Percentiles rank a stretch among this genome's conserved stretches.
Evolutionary conservation across 2,888 invertebrate species (phyloP).

Genomic region (Dryadula phaetusa): DNA sequence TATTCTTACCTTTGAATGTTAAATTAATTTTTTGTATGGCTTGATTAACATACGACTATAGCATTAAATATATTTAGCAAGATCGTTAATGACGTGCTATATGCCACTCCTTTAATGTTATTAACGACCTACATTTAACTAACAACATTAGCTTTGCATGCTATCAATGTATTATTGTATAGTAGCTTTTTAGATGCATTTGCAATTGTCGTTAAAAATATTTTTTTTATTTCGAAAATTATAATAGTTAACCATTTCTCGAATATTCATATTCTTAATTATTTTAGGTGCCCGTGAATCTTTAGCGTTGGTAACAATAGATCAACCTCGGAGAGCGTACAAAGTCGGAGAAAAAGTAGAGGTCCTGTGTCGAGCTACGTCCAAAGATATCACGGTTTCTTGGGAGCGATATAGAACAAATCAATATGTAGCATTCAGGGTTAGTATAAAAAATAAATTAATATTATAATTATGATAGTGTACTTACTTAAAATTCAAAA

Average conservation of each 20-base stretch:
- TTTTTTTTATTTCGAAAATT: neutral
- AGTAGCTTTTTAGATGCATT: slow-evolving; percentile 25
- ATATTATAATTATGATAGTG: no score
- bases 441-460: no score
- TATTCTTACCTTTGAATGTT: slow-evolving; percentile 37
- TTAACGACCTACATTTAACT: neutral
- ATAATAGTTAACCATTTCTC: neutral
- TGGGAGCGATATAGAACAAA: slow-evolving; percentile 67
- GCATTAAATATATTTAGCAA: neutral
- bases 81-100: neutral
- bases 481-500: no score
- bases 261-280: slow-evolving; percentile 18
- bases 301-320: slow-evolving; percentile 63
- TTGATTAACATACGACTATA: slow-evolving; percentile 1
- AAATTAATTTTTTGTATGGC: neutral
- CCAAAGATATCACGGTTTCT: slow-evolving; percentile 52
- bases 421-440: slow-evolving; percentile 65
- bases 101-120: neutral
- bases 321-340: slow-evolving; percentile 64
- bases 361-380: slow-evolving; percentile 59
- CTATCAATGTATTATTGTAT: slow-evolving; percentile 13
- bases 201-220: slow-evolving; percentile 1
- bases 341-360: slow-evolving; percentile 70
- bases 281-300: slow-evolving; percentile 60
- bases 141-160: slow-evolving; percentile 16